These are phyloP conservation scores for Calypte anna DNA, from an alignment of 2,113 vertebrate genomes.

Conservation along the genomic window DNA sequence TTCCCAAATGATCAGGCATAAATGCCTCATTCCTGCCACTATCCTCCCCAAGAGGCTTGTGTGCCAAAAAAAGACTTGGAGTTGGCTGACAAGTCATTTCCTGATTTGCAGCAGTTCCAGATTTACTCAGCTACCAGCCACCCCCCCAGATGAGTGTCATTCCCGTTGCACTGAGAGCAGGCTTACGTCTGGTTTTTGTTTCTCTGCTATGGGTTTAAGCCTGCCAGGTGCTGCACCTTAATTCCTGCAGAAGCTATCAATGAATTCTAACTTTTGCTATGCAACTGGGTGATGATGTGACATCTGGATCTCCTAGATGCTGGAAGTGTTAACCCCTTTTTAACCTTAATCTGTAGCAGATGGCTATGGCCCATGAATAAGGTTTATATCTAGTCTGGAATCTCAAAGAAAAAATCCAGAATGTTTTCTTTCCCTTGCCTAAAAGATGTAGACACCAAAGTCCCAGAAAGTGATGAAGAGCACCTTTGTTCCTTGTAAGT, in stretches of 20 bases:
- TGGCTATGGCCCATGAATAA: not conserved
- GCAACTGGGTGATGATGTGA: not conserved
- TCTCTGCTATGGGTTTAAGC: not conserved
- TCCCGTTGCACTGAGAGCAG: constrained; percentile 10
- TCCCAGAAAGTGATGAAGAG: not conserved
- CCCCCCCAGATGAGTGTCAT: not conserved
- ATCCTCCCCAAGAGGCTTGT: constrained; percentile 1
- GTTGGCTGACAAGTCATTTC: constrained; percentile 57
- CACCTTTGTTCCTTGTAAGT: not conserved
- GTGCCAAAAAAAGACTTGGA: constrained; percentile 56
- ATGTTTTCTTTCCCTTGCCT: not conserved
- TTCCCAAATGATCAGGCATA: constrained; percentile 42
- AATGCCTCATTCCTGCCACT: constrained; percentile 52
- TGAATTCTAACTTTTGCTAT: constrained; percentile 24
- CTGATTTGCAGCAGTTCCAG: constrained; percentile 23
- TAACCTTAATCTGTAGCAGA: not conserved
- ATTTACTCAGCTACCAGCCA: constrained; percentile 59
- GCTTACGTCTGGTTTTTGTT: not conserved
- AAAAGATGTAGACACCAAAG: not conserved
- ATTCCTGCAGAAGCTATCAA: constrained; percentile 15
- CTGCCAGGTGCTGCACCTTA: not conserved
- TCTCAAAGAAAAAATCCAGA: not conserved
- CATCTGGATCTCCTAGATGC: not conserved
- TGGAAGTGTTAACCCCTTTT: constrained; percentile 13
- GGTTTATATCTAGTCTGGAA: not conserved